Base-by-base conservation (phyloP, 1,140 invertebrate species). In the Drosophila lini region DNA sequence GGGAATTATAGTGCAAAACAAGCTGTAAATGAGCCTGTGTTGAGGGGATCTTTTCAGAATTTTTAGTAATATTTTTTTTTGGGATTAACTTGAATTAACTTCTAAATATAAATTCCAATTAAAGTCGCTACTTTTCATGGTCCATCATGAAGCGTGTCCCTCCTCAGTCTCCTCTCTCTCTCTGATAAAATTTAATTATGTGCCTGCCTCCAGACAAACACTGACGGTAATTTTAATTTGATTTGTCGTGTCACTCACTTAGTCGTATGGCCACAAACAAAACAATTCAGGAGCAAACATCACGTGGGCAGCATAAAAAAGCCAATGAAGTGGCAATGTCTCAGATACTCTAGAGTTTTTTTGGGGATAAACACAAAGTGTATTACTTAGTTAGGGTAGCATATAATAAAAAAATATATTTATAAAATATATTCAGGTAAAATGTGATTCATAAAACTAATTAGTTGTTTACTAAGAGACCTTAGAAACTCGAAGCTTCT, bases 221-320 rank as follows among this genome's bases (percentile, higher is more conserved):
- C 38, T 56, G 67, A 58, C 67, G 41, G 70, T 59, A 48, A 83
- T 76, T 83, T 84, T 63, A 56, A 83, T 84, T 83, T 80, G 48
- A 64, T 73, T 77, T 52, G 50, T 45, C 36, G 22, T 60, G 70
- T 19, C 64, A 78, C 50, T 78, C 75, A 80, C 81, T 77, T 59
- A 68, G 45, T 56, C 42, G 59, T 47, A 59, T 80, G 81, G 50
- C 71, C 73, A 28, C 68, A 84, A 65, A 77, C 62, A 71, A 62
- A 64, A 38, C 32, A 78, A 38, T 62, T 42, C 42, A 36, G 40
- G 71, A 59, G 58, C 47, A 53, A 63, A 75, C 47, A 63, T 47
- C 22, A 32, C 13, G 45, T 68, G 61, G 65, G 65, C 36, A 19
- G 45, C 19, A 6, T 28, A 28, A 75, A 59, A 59, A 65, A 40